Conservation (phyloP, 2,888 invertebrate species). For the Temnothorax unifasciatus region DNA sequence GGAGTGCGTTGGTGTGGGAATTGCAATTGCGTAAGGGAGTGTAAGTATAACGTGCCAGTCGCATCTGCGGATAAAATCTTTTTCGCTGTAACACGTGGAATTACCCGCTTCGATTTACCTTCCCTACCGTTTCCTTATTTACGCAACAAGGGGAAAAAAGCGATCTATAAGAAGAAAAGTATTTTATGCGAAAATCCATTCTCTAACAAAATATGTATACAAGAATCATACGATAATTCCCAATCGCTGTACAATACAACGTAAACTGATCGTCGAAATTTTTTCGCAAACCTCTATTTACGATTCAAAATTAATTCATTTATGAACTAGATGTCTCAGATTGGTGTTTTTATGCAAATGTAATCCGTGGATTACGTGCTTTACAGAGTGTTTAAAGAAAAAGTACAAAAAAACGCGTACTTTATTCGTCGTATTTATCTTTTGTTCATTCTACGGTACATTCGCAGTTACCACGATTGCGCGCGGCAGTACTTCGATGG, state of each 20-base stretch:
- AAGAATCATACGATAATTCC: not conserved
- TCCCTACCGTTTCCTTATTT: not conserved
- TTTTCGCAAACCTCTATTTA: not conserved
- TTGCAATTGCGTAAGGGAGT: conserved; percentile 25
- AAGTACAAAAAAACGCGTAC: not conserved
- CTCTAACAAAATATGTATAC: not conserved
- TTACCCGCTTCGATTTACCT: not conserved
- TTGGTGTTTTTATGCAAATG: not conserved
- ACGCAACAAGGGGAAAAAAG: not conserved
- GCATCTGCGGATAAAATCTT: conserved; percentile 26
- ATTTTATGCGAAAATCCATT: not conserved
- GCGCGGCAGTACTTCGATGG: conserved; percentile 18
- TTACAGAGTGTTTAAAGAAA: not conserved
- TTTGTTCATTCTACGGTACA: conserved; percentile 4
- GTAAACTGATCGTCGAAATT: not conserved
- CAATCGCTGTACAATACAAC: not conserved
- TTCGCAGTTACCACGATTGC: conserved; percentile 21
- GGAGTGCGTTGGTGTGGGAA: conserved; percentile 23
- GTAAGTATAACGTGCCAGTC: conserved; percentile 31
- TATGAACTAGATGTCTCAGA: not conserved
- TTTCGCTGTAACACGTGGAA: not conserved
- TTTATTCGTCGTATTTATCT: conserved; percentile 25
- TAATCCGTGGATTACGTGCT: not conserved
- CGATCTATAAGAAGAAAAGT: not conserved
- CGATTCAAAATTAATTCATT: not conserved